A percentile compares a stretch with the other conserved stretches of the same genome.
Conservation (phyloP, 2,113 vertebrate species). For the Dermatemys mawii region DNA sequence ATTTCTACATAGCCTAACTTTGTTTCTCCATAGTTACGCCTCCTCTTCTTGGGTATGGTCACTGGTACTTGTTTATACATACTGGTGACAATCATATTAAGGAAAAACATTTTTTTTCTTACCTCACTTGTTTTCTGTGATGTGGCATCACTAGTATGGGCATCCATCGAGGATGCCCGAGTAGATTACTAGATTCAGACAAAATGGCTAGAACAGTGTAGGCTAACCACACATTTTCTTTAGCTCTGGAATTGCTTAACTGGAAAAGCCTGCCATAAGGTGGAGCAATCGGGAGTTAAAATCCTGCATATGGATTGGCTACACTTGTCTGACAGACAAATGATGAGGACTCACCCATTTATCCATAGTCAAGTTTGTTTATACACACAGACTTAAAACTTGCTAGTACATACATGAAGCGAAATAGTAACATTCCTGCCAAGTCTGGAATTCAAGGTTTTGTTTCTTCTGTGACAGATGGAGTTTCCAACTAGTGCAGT, state of each 20-base stretch:
- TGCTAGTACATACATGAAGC: background rate
- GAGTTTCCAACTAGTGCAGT: background rate
- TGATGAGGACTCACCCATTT: background rate
- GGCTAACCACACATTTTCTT: background rate
- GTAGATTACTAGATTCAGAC: background rate
- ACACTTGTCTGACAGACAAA: background rate
- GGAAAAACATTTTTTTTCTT: background rate
- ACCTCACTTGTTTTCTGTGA: background rate
- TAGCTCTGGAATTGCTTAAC: background rate
- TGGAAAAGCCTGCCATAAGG: background rate
- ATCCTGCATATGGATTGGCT: background rate
- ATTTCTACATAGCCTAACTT: background rate
- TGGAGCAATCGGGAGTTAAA: background rate
- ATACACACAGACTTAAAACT: background rate
- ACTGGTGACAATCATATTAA: background rate
- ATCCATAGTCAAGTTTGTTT: background rate
- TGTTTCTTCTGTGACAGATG: background rate
- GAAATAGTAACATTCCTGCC: background rate
- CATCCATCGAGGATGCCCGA: background rate
- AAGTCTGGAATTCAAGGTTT: background rate
- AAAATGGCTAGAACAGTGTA: background rate
- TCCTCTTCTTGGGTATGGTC: background rate
- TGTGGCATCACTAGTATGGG: background rate
- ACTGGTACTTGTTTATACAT: background rate
- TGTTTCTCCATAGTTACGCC: background rate